Base-by-base conservation (phyloP, 2,113 vertebrate species). In the Ochotona curzoniae region DNA sequence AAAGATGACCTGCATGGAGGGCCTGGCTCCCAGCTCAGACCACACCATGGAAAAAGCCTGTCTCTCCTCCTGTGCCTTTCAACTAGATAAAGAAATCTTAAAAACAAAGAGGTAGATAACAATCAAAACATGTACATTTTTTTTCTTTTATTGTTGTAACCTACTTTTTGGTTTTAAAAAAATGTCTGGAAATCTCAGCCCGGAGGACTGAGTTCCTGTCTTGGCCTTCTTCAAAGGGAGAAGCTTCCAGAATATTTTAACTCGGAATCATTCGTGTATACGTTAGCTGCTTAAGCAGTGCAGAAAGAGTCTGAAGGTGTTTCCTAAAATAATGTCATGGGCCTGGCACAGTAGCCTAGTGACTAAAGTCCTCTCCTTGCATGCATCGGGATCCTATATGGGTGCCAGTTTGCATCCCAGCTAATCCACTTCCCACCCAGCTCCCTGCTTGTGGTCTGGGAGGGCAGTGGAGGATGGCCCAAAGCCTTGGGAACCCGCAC, bases 51-150 rank as follows among this genome's bases (percentile, higher is more conserved):
- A 44, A 44, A 44, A 44, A 44, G 4, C 6, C 54, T 57, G 14
- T 57, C 54, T 18, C 54, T 18, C 54, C 54, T 18, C 54, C 54
- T 18, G 9, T 44, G 38, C 38, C 54, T 57, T 57, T 57, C 17
- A 57, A 57, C 14, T 57, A 57, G 18, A 57, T 57, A 57, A 57
- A 57, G 14, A 57, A 57, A 57, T 57, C 54, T 57, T 57, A 57
- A 57, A 57, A 57, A 57, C 47, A 85, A 87, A 87, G 26, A 90
- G 26, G 15, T 25, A 6, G 38, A 86, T 57, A 87, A 94, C 89
- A 69, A 35, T 26, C 21, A 74, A 60, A 91, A 51, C 38, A 49
- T 80, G 7, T 28, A 78, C 67, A 74, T 49, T 80, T 70, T 44
- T 44, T 23, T 67, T 74, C 63, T 61, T 82, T 86, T 21, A 38